phyloP scores from a whole-genome alignment of 92 coral and sea anemone genomes.

The Isaurus tuberculatus region DNA sequence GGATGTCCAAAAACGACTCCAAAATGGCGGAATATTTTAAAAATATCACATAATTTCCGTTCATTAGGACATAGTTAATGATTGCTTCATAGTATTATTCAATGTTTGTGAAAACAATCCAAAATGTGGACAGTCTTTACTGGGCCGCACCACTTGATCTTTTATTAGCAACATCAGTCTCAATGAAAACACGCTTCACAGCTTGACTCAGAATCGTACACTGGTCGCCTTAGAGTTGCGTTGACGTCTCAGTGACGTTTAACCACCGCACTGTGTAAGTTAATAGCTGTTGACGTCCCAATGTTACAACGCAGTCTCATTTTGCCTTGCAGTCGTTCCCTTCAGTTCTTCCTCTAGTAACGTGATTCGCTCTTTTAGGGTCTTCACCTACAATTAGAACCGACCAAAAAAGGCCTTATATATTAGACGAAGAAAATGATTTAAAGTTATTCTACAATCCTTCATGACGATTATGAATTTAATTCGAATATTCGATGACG shows the following conservation, averaged over 20 bases:
- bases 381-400: constrained; percentile 64
- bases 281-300: constrained; percentile 4
- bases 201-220: background rate
- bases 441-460: too few relatives aligned
- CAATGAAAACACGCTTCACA: background rate
- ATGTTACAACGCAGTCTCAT: constrained; percentile 81
- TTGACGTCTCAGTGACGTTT: background rate
- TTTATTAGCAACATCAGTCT: background rate
- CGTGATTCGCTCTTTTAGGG: constrained; percentile 79
- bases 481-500: too few relatives aligned
- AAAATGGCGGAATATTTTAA: background rate
- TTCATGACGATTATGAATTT: too few relatives aligned
- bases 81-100: background rate
- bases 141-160: background rate
- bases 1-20: background rate
- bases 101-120: background rate
- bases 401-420: background rate
- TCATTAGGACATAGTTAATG: background rate
- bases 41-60: background rate
- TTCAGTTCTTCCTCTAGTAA: constrained; percentile 79
- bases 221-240: background rate
- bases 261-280: background rate
- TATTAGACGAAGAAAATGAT: background rate
- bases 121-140: background rate
- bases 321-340: constrained; percentile 67